Evolutionary conservation across 2,888 invertebrate genomes (phyloP).

Genomic region (Sesia bembeciformis): DNA sequence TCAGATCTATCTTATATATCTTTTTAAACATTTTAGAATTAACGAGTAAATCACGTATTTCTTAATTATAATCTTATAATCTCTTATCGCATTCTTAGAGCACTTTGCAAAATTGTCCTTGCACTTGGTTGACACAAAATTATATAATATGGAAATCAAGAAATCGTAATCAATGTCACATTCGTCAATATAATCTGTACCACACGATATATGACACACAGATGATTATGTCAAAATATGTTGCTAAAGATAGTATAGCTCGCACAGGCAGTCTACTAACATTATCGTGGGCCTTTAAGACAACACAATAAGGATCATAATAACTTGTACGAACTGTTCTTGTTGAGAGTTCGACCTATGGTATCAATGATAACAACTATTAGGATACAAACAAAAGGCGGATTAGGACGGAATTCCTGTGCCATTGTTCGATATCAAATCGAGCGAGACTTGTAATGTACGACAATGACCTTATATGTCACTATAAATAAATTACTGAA

Average conservation of each 20-base stretch:
- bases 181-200: neutral
- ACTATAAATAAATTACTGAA: constrained; percentile 16
- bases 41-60: too few species aligned
- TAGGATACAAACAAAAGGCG: constrained; percentile 7
- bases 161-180: neutral
- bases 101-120: neutral
- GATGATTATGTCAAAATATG: neutral
- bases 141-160: neutral
- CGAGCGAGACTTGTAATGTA: constrained; percentile 19
- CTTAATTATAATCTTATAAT: too few species aligned
- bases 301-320: too few species aligned
- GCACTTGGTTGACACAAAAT: neutral
- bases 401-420: constrained; percentile 10
- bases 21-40: too few species aligned
- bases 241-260: neutral
- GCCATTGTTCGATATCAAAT: constrained; percentile 22
- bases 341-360: too few species aligned
- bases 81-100: too few species aligned
- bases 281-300: too few species aligned
- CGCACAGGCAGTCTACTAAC: too few species aligned
- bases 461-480: constrained; percentile 26
- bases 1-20: too few species aligned
- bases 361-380: constrained; percentile 1
- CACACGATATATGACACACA: neutral
- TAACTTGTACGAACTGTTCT: too few species aligned